Evolutionary conservation across 2,888 invertebrate species (phyloP), one percentile per base, ranked within the genome.

Genomic region (Napeogenes sylphis): DNA sequence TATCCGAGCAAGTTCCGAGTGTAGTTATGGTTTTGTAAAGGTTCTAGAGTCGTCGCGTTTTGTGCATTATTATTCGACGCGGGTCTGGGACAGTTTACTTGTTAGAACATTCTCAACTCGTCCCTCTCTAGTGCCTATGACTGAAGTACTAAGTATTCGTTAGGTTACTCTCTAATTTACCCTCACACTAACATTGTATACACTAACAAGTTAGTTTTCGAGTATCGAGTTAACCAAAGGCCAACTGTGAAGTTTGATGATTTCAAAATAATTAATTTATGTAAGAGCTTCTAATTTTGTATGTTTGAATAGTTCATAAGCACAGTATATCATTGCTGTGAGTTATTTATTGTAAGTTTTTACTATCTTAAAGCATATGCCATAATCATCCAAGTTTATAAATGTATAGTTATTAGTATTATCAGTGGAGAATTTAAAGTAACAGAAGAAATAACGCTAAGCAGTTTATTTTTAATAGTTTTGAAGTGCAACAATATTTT

Each of bases 111-210:
- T 63, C 69, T 70, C 69, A 67, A 72, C 72, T 73, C 68, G 62
- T 62, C 65, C 64, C 67, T 38, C 62, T 69, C 55, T 74, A 74
- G 75, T 74, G 75, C 75, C 77, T 77, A 80, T 75, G 75, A 73
- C 73, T 74, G 69, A 73, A 79, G 76, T 78, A 72, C 70, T 71
- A 78, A 81, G 75, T 78, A 75, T 78, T 73, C 76, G 68, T 65
- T 73, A 79, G 80, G 81, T 82, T 83, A 75, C 78, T 78, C 81
- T 80, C 77, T 80, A 83, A 82, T 83, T 85, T 84, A 77, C 77
- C 75, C 78, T 77, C 71, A 70, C 75, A 73, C 79, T 21, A 47
- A 75, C 76, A 77, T 78, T 65, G 58, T 57, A 47, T 59, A 65
- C 60, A 63, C 63, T 59, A 56, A 54, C 56, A 59, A 69, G 60